These are phyloP conservation scores for Drosophila subquinaria DNA, from an alignment of 2,888 invertebrate species.

Conservation along the genomic window DNA sequence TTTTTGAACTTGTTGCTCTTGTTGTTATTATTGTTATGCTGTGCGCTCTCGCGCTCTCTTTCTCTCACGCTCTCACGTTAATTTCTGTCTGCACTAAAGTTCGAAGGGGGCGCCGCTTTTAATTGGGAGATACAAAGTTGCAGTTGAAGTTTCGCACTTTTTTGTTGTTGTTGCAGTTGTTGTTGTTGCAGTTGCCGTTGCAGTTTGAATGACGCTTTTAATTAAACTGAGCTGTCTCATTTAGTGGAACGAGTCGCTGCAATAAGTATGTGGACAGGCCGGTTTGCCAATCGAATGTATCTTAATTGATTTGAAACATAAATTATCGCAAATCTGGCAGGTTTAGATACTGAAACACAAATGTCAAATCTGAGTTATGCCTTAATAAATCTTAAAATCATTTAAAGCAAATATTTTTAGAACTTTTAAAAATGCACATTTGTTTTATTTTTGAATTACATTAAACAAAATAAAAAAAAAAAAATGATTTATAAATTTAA, in stretches of 20 bases:
- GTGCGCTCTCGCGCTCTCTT: conserved; percentile 2
- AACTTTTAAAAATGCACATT: too few species aligned
- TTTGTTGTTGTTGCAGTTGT: neutral
- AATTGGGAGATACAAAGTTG: conserved; percentile 10
- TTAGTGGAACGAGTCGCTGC: conserved; percentile 51
- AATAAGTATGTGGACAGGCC: conserved; percentile 19
- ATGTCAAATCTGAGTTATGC: neutral
- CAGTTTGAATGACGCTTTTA: conserved; percentile 61
- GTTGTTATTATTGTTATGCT: conserved; percentile 34
- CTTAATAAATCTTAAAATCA: neutral
- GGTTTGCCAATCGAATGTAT: conserved; percentile 53
- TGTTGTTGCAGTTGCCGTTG: conserved; percentile 43
- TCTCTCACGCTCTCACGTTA: conserved; percentile 12
- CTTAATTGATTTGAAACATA: conserved; percentile 78
- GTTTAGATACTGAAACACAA: conserved; percentile 22
- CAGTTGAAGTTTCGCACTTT: conserved; percentile 21
- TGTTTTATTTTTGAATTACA: too few species aligned
- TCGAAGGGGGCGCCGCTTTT: conserved; percentile 16
- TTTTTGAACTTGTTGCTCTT: conserved; percentile 73
- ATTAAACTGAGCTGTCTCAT: conserved; percentile 65
- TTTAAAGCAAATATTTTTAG: too few species aligned
- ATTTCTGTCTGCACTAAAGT: conserved; percentile 1
- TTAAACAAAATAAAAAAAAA: too few species aligned
- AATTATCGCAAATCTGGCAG: conserved; percentile 52
- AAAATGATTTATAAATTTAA: too few species aligned